Percentiles rank a stretch among this genome's conserved stretches.
Evolutionary conservation across 1,140 invertebrate genomes (phyloP).

Genomic region (Drosophila sp.): DNA sequence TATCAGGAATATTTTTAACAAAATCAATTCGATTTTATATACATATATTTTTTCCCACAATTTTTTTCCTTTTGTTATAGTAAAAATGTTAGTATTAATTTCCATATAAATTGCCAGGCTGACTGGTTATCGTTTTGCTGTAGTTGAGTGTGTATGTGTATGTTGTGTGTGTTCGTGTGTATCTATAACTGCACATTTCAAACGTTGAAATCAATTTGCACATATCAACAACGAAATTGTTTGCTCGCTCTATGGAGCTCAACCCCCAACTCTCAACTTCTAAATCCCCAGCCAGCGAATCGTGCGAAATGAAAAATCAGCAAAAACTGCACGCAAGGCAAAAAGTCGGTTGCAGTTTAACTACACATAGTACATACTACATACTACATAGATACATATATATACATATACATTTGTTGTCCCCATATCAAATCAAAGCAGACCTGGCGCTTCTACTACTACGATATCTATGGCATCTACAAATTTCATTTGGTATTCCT

Average conservation of each 20-base stretch:
- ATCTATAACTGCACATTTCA: constrained; percentile 78
- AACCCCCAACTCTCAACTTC: not conserved
- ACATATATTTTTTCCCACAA: constrained; percentile 27
- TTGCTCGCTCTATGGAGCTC: constrained; percentile 71
- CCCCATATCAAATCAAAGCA: constrained; percentile 17
- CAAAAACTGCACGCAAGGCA: constrained; percentile 64
- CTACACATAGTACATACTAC: constrained; percentile 7
- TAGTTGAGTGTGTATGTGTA: constrained; percentile 34
- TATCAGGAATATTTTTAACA: constrained; percentile 56
- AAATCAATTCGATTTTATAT: constrained; percentile 68
- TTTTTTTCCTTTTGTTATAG: constrained; percentile 37
- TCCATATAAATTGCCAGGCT: constrained; percentile 75
- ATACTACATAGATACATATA: constrained; percentile 1
- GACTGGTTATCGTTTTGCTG: constrained; percentile 23
- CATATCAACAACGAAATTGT: constrained; percentile 82
- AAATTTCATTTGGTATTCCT: constrained; percentile 78
- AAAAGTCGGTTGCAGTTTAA: constrained; percentile 65
- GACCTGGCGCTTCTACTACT: constrained; percentile 18
- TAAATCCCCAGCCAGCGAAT: constrained; percentile 35
- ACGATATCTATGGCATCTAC: constrained; percentile 72
- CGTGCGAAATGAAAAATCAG: constrained; percentile 78
- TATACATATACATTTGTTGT: not conserved
- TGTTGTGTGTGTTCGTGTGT: constrained; percentile 20
- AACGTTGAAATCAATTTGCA: constrained; percentile 81
- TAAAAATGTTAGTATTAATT: constrained; percentile 80